Conservation (phyloP, 2,797 vertebrate genomes). For the Lepus oiostolus region DNA sequence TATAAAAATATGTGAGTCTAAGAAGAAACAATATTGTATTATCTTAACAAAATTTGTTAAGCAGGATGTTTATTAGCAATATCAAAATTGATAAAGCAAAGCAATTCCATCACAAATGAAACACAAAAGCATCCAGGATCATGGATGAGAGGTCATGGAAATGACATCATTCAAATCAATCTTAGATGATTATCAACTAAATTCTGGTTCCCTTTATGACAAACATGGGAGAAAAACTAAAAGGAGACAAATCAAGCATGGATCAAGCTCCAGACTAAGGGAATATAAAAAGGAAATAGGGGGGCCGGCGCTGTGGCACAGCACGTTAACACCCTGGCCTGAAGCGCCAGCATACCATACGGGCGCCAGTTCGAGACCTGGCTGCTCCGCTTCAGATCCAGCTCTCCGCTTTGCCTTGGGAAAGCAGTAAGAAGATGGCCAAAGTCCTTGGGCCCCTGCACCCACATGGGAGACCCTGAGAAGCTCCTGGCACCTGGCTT, state of each 20-base stretch:
- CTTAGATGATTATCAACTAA: neutral
- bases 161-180: neutral
- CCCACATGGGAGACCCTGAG: no score
- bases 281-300: conserved; percentile 1
- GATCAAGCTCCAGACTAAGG: neutral
- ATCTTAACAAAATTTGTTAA: neutral
- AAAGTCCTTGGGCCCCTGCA: no score
- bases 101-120: neutral
- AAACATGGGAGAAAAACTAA: conserved; percentile 47
- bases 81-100: neutral
- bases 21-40: neutral
- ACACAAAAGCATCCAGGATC: neutral
- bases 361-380: no score
- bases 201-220: conserved; percentile 30
- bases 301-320: neutral
- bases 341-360: no score
- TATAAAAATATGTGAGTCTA: neutral
- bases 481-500: no score
- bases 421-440: no score
- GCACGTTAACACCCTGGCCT: no score
- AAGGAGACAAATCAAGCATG: neutral
- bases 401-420: no score
- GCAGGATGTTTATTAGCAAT: conserved; percentile 8
- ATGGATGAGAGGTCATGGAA: neutral
- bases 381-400: no score